Base-by-base conservation (phyloP, 2,797 vertebrate genomes). In the Eidolon dupreanum region DNA sequence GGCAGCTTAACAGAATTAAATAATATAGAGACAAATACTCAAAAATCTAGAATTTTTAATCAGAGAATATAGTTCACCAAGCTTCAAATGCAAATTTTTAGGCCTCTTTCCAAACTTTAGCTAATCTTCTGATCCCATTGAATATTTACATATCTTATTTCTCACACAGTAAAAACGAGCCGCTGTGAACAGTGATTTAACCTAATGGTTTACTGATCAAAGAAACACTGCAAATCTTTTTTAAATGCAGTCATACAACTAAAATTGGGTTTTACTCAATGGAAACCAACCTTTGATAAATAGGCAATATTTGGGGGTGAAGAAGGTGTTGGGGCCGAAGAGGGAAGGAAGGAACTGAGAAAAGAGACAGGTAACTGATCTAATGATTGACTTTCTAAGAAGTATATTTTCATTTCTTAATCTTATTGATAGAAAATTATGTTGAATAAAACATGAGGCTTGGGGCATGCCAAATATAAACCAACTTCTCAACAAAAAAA, bases 71-170 rank as follows among this genome's bases (percentile, higher is more conserved):
- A 81, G 71, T 74, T 57, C 3, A 90, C 13, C 57, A 88, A 94
- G 71, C 68, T 88, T 95, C 82, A 94, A 61, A 79, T 96, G 94
- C 36, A 97, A 96, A 97, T 86, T 93, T 95, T 90, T 83, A 93
- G 85, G 57, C 41, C 17, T 86, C 71, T 96, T 90, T 88, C 68
- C 70, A 94, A 96, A 78, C 66, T 77, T 97, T 53, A 36, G 73
- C 16, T 91, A 92, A 24, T 66, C 92, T 41, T 95, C 12, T 97
- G 94, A 79, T 97, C 31, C 53, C 2, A 12, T 0, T 57, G 87
- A 81, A 82, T 97, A 95, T 19, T 97, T 93, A 95, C 57, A 71
- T 92, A 53, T 88, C 81, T 96, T 78, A 94, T 88, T 96, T 89
- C 87, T 96, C 86, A 85, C 68, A 91, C 28, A 90, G 88, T 92